Conservation (phyloP, 2,113 vertebrate genomes). For the Osmerus mordax region DNA sequence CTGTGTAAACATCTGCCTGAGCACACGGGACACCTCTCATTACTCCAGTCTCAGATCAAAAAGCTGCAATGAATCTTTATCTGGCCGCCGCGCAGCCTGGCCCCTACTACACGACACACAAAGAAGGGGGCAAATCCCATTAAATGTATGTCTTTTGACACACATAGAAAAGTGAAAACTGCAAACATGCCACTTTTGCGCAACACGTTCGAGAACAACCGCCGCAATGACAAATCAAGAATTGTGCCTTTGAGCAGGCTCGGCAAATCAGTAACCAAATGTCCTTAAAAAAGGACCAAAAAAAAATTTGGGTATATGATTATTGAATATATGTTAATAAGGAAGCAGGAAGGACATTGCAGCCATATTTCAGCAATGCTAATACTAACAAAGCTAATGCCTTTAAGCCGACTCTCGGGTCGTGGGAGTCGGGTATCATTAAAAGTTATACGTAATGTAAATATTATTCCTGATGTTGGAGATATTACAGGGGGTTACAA, state of each 20-base stretch:
- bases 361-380: not conserved
- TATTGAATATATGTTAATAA: not conserved
- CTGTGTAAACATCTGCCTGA: slow-evolving; percentile 74
- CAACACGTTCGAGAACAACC: not conserved
- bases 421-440: not conserved
- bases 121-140: not conserved
- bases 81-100: slow-evolving; percentile 74
- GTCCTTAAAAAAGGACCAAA: not conserved
- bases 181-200: not conserved
- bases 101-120: slow-evolving; percentile 65
- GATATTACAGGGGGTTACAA: not conserved
- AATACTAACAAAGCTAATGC: not conserved
- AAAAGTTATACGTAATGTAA: not conserved
- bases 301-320: not conserved
- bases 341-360: not conserved
- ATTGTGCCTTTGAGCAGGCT: not conserved
- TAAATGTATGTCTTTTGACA: not conserved
- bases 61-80: slow-evolving; percentile 69
- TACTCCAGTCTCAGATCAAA: slow-evolving; percentile 63
- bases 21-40: slow-evolving; percentile 70
- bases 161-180: not conserved
- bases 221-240: not conserved
- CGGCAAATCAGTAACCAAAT: not conserved
- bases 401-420: not conserved
- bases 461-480: slow-evolving; percentile 11